Evolutionary conservation across 2,113 vertebrate species (phyloP), one percentile per base, ranked within the genome.

Genomic region (Puma concolor): DNA sequence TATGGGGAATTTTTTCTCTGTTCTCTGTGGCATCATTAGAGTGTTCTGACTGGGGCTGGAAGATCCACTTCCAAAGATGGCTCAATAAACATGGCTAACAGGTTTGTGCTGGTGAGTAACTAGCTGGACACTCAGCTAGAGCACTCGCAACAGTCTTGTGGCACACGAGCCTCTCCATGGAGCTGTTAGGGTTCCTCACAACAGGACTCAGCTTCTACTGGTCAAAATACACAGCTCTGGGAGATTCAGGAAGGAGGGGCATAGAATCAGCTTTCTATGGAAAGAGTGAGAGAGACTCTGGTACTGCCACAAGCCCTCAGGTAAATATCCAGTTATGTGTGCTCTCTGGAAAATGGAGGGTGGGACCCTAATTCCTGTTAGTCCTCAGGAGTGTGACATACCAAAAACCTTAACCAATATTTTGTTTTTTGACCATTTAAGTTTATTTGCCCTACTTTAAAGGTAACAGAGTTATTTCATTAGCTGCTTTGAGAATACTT

Each of bases 361-460:
- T 52, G 27, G 29, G 8, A 38, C 1, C 33, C 16, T 29, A 60
- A 48, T 19, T 19, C 13, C 13, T 5, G 19, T 86, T 31, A 14
- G 25, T 48, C 15, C 21, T 89, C 38, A 67, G 33, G 6, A 33
- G 27, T 50, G 5, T 29, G 38, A 41, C 11, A 16, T 4, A 36
- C 16, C 13, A 88, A n/a, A 93, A 88, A 13, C 1, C 16, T 5
- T 38, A 50, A 76, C 29, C 38, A 66, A 44, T 0, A 71, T 50
- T 63, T 72, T 52, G 3, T 57, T 96, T 95, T 90, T 44, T n/a
- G 69, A 57, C 4, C 3, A 66, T 31, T 57, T 88, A 86, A 29
- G 50, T 69, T 25, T 66, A 57, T n/a, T 74, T 72, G 15, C 10
- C 7, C 2, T 41, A 27, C 31, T 50, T 88, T 77, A 77, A 52